Percentiles rank a stretch among this genome's conserved stretches.
Conservation (phyloP, 2,113 vertebrate species). For the Siniperca chuatsi region DNA sequence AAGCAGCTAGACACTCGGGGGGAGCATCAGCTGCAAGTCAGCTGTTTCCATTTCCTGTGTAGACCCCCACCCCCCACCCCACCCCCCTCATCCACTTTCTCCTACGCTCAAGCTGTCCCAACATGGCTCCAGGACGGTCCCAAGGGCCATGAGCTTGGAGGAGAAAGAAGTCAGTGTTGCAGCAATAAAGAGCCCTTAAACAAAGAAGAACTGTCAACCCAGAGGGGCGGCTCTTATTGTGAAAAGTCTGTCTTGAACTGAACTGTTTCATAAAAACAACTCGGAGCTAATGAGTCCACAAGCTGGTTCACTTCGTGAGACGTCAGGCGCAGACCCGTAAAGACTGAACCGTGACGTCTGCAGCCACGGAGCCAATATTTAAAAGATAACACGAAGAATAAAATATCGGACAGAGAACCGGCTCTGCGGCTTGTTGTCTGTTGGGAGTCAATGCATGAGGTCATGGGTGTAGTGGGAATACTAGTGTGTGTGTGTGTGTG, state of each 20-base stretch:
- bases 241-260: neutral
- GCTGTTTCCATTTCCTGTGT: too few species aligned
- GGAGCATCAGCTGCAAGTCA: slow-evolving; percentile 8
- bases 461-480: neutral
- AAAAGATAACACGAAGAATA: neutral
- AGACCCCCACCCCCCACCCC: too few species aligned
- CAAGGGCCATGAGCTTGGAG: neutral
- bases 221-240: neutral
- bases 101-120: neutral
- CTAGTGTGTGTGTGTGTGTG: neutral
- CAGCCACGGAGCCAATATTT: too few species aligned
- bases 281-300: too few species aligned
- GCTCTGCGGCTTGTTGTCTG: neutral
- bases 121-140: neutral
- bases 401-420: neutral
- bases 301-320: too few species aligned
- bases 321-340: too few species aligned
- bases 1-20: neutral
- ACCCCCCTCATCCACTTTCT: neutral
- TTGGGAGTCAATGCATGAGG: neutral
- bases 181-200: slow-evolving; percentile 2
- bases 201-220: neutral
- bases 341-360: too few species aligned
- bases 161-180: slow-evolving; percentile 3
- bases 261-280: too few species aligned